phyloP scores from a whole-genome alignment of 2,113 vertebrate genomes.

The Manacus vitellinus region DNA sequence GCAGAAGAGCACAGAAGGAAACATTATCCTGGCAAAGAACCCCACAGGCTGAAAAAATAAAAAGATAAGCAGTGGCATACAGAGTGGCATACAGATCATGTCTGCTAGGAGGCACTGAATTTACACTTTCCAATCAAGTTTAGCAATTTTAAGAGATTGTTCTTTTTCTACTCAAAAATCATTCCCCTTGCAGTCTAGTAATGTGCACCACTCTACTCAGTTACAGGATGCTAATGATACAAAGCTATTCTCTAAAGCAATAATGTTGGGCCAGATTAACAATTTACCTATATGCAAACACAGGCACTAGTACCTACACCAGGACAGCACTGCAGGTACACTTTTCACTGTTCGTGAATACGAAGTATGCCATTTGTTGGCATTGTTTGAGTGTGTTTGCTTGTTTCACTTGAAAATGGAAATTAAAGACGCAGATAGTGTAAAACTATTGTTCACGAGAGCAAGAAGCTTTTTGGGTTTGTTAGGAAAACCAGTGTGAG shows the following conservation, averaged over 20 bases:
- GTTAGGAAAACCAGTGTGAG: neutral
- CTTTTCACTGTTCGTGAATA: neutral
- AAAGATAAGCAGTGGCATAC: neutral
- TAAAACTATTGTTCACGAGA: neutral
- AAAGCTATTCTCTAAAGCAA: neutral
- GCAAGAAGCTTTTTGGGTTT: neutral
- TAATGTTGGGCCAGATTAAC: neutral
- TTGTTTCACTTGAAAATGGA: neutral
- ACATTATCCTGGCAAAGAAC: neutral
- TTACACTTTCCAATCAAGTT: neutral
- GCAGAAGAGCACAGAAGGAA: neutral
- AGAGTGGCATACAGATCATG: fast-evolving
- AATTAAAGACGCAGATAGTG: neutral
- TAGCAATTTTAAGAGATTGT: neutral
- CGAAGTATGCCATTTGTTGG: neutral
- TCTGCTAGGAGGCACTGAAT: neutral
- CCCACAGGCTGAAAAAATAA: neutral
- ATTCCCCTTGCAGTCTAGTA: neutral
- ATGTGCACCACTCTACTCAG: neutral
- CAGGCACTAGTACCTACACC: neutral
- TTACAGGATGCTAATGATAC: neutral
- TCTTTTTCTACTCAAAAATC: neutral
- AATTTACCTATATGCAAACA: neutral
- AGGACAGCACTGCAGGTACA: neutral
- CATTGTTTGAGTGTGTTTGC: neutral